Base-by-base conservation (phyloP, 2,797 vertebrate species). In the Pitangus sulphuratus region DNA sequence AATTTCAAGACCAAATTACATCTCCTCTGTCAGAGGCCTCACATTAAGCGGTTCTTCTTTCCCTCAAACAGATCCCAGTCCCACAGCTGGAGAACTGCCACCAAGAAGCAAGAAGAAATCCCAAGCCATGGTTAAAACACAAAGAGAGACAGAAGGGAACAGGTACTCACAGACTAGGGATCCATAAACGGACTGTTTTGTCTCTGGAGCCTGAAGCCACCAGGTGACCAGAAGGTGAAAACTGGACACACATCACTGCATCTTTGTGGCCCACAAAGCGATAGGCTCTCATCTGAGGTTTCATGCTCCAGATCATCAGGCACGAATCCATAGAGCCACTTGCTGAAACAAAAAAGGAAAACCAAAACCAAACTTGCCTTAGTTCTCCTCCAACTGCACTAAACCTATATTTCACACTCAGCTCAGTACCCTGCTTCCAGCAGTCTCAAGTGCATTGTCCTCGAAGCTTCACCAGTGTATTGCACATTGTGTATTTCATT, bases 251-350 rank as follows among this genome's bases (percentile, higher is more conserved):
- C 77, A 96, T 96, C 76, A 99, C 98, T 0, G 98, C 98, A 2
- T 99, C 99, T 97, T 99, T 99, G 97, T 99, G 99, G 56, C 99
- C 99, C 35, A 98, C 95, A 35, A 99, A 99, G 80, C 99, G 99
- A 97, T 99, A 99, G 2, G 99, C 98, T 87, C 99, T 98, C 98
- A 98, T 98, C 97, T 99, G 99, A 77, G 99, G 98, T 90, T 98
- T 99, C 98, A 99, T 98, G 87, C 98, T 99, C 99, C 99, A 99
- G 84, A 99, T 98, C 99, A 99, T 99, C 92, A 99, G 96, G 89
- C 98, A 99, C 0, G 99, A 99, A 96, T 99, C 99, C 98, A 98
- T 97, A 1, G 99, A 99, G 68, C 99, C 98, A 25, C 99, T 99
- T 62, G 98, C 99, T 99, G 96, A 40, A 94, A 78, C 17, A 24